Evolutionary conservation across 2,797 vertebrate genomes (phyloP), one percentile per base, ranked within the genome.

Genomic region (Sarcoramphus papa): DNA sequence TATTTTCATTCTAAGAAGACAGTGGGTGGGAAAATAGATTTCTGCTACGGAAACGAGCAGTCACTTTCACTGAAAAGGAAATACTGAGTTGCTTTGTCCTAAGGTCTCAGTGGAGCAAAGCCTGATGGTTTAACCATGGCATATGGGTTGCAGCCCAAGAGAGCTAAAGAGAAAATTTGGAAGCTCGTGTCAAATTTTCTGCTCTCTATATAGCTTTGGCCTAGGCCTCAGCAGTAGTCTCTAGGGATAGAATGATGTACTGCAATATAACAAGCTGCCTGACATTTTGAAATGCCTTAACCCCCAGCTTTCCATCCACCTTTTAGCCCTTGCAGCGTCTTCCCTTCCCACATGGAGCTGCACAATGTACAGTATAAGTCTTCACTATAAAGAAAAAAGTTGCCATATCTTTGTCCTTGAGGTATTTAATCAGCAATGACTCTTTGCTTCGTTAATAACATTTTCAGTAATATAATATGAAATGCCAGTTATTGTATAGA

Each of bases 191-290:
- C 95, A 96, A 98, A 98, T 98, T 98, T 98, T 98, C 93, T 98
- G 98, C 98, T 98, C 96, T 98, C 84, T 84, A 8, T 63, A 51
- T 54, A 92, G 93, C 95, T 94, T 83, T 93, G 92, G 98, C 98
- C 98, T 95, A 95, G 98, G 98, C 97, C 98, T 97, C 95, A 69
- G 97, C 98, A 95, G 97, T 92, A 96, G 97, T 98, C 98, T 96
- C 97, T 22, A 88, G 98, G 98, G 98, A 98, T 70, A 96, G 97
- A 97, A 98, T 98, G 97, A 98, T 98, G 98, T 97, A 98, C 97
- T 97, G 96, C 98, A 97, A 97, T 97, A 98, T 98, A 98, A 98
- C 97, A 98, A 98, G 98, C 98, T 98, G 98, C 97, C 97, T 98
- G 98, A 97, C 98, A 96, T 97, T 97, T 97, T 97, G 97, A 98